phyloP scores from a whole-genome alignment of 2,113 vertebrate species.

The Campylomormyrus tamandua region DNA sequence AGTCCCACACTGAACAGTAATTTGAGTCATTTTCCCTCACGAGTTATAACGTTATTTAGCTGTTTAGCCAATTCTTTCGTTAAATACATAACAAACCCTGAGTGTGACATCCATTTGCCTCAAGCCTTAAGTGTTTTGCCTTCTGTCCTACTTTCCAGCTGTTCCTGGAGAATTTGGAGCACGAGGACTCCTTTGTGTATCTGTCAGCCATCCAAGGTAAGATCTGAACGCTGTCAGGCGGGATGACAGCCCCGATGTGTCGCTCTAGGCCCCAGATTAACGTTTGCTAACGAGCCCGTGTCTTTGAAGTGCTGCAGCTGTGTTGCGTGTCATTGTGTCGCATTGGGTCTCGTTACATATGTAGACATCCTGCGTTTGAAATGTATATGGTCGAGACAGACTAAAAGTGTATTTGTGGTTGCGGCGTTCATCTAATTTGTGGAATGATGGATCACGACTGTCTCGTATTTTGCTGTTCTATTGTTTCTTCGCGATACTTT shows the following conservation, averaged over 20 bases:
- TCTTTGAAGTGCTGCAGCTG: background rate
- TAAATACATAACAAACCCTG: background rate
- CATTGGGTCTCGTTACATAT: background rate
- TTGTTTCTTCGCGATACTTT: background rate
- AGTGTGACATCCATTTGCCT: background rate
- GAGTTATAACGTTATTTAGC: background rate
- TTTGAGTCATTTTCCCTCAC: background rate
- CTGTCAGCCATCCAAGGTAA: constrained; percentile 97
- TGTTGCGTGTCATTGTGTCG: background rate
- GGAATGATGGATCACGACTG: background rate
- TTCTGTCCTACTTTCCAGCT: constrained; percentile 55
- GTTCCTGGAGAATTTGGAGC: constrained; percentile 84
- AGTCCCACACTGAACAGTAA: background rate
- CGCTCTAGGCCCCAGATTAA: background rate
- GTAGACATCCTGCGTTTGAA: background rate
- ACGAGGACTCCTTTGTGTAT: constrained; percentile 87
- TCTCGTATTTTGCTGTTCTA: background rate
- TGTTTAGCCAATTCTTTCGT: background rate
- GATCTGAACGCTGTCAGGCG: background rate
- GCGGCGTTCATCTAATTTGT: background rate
- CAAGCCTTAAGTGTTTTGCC: background rate
- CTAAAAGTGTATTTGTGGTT: background rate
- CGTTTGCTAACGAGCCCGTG: background rate
- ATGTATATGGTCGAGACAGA: background rate
- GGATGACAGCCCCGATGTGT: background rate